Base-by-base conservation (phyloP, 2,797 vertebrate species). In the Melanotaenia nigrans region DNA sequence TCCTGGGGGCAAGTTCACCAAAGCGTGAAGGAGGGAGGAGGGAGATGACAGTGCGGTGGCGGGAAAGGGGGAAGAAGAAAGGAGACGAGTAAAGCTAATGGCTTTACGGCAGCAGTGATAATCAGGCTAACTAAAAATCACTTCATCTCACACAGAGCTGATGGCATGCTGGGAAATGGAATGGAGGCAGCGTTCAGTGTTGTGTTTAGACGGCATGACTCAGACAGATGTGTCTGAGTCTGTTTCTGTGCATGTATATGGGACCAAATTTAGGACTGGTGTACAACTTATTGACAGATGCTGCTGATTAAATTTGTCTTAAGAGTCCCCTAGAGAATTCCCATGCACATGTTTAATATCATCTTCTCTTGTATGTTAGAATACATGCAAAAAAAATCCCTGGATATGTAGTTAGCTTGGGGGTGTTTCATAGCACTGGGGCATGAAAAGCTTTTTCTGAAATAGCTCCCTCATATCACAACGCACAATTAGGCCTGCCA, bases 1-100 rank as follows among this genome's bases (percentile, higher is more conserved):
- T 91, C 88, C 89, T 54, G 71, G 76, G 90, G 89, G 85, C 76
- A 85, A 78, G 85, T 85, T 87, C 87, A 87, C 61, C 83, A 84
- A 90, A 88, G 90, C 87, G 81, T 91, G 90, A 92, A 91, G 88
- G 90, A 89, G 84, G 86, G 81, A 85, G 73, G 81, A 79, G 79
- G 63, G 77, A 90, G 81, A 86, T 18, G 71, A 76, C 68, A 40
- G 73, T 68, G 81, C 32, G 64, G 69, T 49, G 47, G 47, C 8
- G n/a, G 47, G n/a, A 6, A 69, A 69, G 47, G 32, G 54, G 38
- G 47, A 32, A 61, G 47, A 35, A 60, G 58, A 60, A 51, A 51
- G 28, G 61, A 65, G 78, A 42, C 42, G 71, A 73, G 74, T 61
- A 77, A 75, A 85, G 84, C 85, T 86, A 89, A 90, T 89, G 88